Evolutionary conservation across 2,888 invertebrate species (phyloP), one percentile per base, ranked within the genome.

Genomic region (Drosophila atripex): DNA sequence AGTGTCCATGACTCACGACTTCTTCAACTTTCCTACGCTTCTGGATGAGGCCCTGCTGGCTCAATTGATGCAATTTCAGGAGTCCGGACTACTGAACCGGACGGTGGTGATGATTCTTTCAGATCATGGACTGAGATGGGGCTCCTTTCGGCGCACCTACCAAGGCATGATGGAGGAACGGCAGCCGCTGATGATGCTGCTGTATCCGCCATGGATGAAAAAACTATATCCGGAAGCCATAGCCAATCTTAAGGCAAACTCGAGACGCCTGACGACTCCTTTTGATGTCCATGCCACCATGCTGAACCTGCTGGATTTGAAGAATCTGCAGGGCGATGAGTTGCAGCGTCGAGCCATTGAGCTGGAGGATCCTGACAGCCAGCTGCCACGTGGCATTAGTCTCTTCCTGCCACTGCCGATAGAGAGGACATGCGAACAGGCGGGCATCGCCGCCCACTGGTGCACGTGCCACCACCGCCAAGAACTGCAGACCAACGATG

Each of bases 111-210:
- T 97, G 54, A 90, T 97, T 9, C 93, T 97, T 92, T 97, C 97
- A 90, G 98, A 98, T 89, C 98, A 98, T 88, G 98, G 98, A 0
- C 94, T 97, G 64, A 92, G 98, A 69, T 97, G 96, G 95, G 98
- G 97, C 2, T 93, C 93, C 7, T 97, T 97, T 77, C 93, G 97
- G 9, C 85, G 86, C 43, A 97, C 97, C 0, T 96, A 95, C 90
- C 96, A 97, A 91, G 97, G 97, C 1, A 93, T 95, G 88, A 93
- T 98, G 88, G 98, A 98, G 91, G 98, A 97, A 89, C 94, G 97
- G 47, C 93, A 97, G 59, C 98, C 98, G 0, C 94, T 97, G 73
- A 92, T 97, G 32, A 95, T 95, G 78, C 91, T 96, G 1, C 90
- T 94, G 3, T 90, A 97, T 64, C 98, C 98, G 0, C 90, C 93